Base-by-base conservation (phyloP, 2,113 vertebrate species). In the Alaudala cheleensis region DNA sequence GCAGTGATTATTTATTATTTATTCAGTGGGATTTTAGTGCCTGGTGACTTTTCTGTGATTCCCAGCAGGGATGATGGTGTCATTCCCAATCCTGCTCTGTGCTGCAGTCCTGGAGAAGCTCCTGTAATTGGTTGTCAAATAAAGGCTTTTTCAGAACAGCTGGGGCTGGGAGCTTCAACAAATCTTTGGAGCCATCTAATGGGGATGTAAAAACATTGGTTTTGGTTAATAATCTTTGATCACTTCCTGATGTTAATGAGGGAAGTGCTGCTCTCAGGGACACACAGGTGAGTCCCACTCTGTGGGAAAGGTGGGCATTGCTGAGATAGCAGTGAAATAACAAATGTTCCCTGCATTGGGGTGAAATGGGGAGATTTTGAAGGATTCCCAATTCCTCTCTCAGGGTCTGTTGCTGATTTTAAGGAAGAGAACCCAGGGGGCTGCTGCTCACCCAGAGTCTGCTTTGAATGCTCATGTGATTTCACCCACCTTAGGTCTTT, bases 121-220 rank as follows among this genome's bases (percentile, higher is more conserved):
- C 5, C 79, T 56, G 15, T 37, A 10, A 69, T 76, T 86, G 42
- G 50, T 28, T 77, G 58, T 37, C 81, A 81, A 62, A 70, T 31
- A 74, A 76, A 56, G 51, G 62, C 40, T 86, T 4, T 85, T 82
- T 92, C 71, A 34, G 61, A 65, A 2, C 3, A 69, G 17, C 34
- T 67, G 62, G 54, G 79, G 13, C 57, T 78, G 61, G 53, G 40
- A 76, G 53, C 74, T 85, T 85, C 80, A 85, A 42, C 49, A 93
- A 94, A 90, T 81, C 76, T 93, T 74, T 91, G 76, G 86, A 96
- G 88, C 91, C 82, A 80, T 82, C 91, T 95, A 86, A 92, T 86
- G 86, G 66, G 82, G 71, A 72, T 57, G 21, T 29, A 26, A 66
- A 91, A 91, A 19, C 2, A 4, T 37, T 37, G 22, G 28, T 58